These are phyloP conservation scores for Apostichopus californicus DNA, from an alignment of 35 echinoderm and acorn worm species.

Conservation along the genomic window DNA sequence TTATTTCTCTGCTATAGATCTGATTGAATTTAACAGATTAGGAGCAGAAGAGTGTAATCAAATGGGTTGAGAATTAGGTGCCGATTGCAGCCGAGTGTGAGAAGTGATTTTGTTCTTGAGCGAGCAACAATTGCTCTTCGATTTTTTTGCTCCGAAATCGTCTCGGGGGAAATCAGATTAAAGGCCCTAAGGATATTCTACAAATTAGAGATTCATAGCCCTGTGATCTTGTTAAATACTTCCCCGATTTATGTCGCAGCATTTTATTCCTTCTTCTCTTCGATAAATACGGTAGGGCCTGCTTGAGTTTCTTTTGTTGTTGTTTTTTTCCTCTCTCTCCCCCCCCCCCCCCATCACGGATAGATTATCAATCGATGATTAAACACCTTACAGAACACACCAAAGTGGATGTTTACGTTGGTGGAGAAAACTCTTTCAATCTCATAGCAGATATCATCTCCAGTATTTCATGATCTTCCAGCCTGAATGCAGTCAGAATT, in stretches of 20 bases:
- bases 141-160: constrained; percentile 16
- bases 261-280: neutral
- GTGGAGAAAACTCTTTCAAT: neutral
- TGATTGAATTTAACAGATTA: constrained; percentile 56
- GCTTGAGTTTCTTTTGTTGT: neutral
- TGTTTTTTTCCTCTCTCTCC: too few relatives aligned
- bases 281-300: neutral
- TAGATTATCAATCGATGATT: constrained; percentile 2
- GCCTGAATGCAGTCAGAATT: neutral
- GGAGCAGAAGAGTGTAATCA: constrained; percentile 49
- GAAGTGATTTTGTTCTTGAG: constrained; percentile 52
- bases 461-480: neutral
- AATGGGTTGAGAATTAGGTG: constrained; percentile 52
- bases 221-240: constrained; percentile 52
- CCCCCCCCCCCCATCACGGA: neutral
- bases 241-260: constrained; percentile 36
- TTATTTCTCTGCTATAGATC: constrained; percentile 23
- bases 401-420: neutral
- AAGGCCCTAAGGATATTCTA: constrained; percentile 45
- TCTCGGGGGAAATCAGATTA: constrained; percentile 50
- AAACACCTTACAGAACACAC: constrained; percentile 3
- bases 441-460: neutral
- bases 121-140: constrained; percentile 51
- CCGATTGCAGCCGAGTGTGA: constrained; percentile 44
- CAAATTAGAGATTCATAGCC: constrained; percentile 50